Percentiles rank a stretch among this genome's conserved stretches.
Conservation (phyloP, 2,113 vertebrate species). For the Ammospiza caudacuta region DNA sequence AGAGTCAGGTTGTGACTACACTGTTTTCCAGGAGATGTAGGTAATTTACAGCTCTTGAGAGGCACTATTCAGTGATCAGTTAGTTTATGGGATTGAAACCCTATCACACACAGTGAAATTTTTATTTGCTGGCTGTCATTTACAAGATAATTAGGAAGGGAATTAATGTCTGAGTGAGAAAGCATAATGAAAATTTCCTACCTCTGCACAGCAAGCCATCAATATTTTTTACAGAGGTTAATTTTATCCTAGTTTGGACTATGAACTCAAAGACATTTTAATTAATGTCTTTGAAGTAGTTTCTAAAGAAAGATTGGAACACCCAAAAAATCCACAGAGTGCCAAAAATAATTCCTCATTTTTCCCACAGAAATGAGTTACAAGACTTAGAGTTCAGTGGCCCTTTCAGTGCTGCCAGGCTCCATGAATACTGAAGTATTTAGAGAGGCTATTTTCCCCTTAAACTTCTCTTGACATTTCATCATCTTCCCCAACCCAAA, state of each 20-base stretch:
- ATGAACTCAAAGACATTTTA: neutral
- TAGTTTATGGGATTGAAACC: neutral
- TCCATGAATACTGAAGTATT: neutral
- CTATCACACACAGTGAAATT: neutral
- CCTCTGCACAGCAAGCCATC: neutral
- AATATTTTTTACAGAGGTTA: neutral
- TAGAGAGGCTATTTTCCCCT: neutral
- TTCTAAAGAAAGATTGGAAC: neutral
- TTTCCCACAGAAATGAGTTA: slow-evolving; percentile 19
- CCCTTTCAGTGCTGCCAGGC: neutral
- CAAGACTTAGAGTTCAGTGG: neutral
- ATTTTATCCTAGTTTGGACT: neutral
- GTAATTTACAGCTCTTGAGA: neutral
- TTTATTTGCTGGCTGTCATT: neutral
- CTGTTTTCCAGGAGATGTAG: neutral
- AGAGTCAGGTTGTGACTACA: neutral
- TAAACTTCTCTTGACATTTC: slow-evolving; percentile 25
- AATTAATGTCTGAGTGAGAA: neutral
- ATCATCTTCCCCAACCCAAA: neutral
- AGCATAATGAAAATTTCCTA: neutral
- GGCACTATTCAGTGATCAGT: neutral
- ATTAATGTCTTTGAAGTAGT: neutral
- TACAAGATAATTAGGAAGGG: neutral
- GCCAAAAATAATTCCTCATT: neutral
- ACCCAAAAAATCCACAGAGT: neutral